These are phyloP conservation scores for Apostichopus parvimensis DNA, from an alignment of 35 echinoderm and acorn worm genomes.

Conservation along the genomic window DNA sequence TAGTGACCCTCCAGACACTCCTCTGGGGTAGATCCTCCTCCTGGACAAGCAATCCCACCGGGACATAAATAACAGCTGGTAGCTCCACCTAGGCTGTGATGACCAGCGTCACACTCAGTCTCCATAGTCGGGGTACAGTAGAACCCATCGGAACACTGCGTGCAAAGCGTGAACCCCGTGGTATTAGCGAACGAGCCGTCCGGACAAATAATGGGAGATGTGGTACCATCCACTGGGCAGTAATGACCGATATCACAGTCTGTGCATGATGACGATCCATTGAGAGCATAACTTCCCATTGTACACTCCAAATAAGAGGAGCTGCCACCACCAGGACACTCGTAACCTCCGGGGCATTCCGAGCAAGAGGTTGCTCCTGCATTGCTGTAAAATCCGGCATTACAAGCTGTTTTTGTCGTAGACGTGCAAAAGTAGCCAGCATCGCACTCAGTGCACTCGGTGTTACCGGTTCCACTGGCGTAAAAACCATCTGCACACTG, in stretches of 20 bases:
- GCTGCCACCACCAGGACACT: slow-evolving; percentile 59
- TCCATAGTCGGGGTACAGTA: slow-evolving; percentile 67
- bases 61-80: slow-evolving; percentile 45
- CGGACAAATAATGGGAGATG: slow-evolving; percentile 67
- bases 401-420: slow-evolving; percentile 57
- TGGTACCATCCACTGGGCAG: slow-evolving; percentile 66
- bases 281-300: slow-evolving; percentile 38
- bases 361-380: slow-evolving; percentile 66
- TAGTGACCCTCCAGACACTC: slow-evolving; percentile 54
- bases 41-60: slow-evolving; percentile 46
- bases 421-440: slow-evolving; percentile 73
- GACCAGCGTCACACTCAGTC: slow-evolving; percentile 40
- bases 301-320: slow-evolving; percentile 18
- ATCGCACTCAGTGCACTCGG: slow-evolving; percentile 57
- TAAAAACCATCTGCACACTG: slow-evolving; percentile 65
- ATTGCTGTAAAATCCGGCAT: slow-evolving; percentile 69
- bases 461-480: slow-evolving; percentile 38
- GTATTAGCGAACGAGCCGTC: slow-evolving; percentile 62
- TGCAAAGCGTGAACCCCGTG: slow-evolving; percentile 47
- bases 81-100: slow-evolving; percentile 57
- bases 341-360: slow-evolving; percentile 73
- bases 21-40: slow-evolving; percentile 7
- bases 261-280: slow-evolving; percentile 57
- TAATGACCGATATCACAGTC: slow-evolving; percentile 74
- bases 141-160: slow-evolving; percentile 59